Base-by-base conservation (phyloP, 2,888 invertebrate species). In the Drosophila tripunctata region DNA sequence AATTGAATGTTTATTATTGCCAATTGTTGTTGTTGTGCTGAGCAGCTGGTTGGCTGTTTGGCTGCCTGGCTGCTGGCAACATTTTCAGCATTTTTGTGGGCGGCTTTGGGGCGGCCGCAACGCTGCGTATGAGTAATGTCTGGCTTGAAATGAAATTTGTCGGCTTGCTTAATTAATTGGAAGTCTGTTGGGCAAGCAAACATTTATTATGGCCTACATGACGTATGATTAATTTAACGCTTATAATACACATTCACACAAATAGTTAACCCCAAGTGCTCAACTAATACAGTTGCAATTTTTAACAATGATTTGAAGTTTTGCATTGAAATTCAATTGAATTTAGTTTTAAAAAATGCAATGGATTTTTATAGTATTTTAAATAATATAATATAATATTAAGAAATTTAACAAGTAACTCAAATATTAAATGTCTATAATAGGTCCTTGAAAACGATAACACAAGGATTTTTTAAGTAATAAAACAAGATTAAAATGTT, bases 141-240 rank as follows among this genome's bases (percentile, higher is more conserved):
- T n/a, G 43, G 12, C 30, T 15, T 40, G 19, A 44, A 12, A 27
- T 62, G 30, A 47, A 54, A 48, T 36, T 62, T 56, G 62, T 57
- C 10, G 43, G 58, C 41, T 55, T 33, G 45, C 43, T 51, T 70
- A 60, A 68, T 64, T 74, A 74, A 71, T 66, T 66, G 45, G 30
- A 52, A 56, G 63, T 47, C 48, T 40, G 52, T 43, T 56, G 56
- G 48, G 22, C 33, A 38, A 33, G 45, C 54, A 57, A 38, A 38
- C 30, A 58, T 72, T 52, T 52, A 52, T 56, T 48, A 40, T 33
- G 12, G 33, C 55, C 40, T 15, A 61, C 44, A 52, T 21, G 35
- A 38, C 68, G 40, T 50, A 61, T 67, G 68, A 67, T 60, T 68
- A 67, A 67, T 61, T 60, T 67, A 38, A 54, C 54, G 44, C 44